Percentiles rank a stretch among this genome's conserved stretches.
Conservation (phyloP, 2,797 vertebrate species). For the Neosilurus mollespiculum region DNA sequence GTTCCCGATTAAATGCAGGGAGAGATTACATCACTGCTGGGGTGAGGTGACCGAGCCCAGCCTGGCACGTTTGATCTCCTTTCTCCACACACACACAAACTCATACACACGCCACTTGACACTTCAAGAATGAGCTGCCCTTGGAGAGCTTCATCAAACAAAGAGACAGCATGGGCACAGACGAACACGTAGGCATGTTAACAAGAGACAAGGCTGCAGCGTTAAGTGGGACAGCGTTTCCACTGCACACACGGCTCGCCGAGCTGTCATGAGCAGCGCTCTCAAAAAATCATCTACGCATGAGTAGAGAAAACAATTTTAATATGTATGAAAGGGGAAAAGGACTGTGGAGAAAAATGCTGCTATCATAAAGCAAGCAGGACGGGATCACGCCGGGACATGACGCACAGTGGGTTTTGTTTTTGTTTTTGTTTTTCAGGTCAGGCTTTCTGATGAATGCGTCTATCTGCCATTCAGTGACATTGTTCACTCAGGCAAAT, state of each 20-base stretch:
- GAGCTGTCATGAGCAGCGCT: conserved; percentile 20
- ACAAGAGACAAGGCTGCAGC: conserved; percentile 30
- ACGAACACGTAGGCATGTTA: conserved; percentile 37
- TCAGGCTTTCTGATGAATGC: conserved; percentile 3
- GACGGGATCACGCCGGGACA: conserved; percentile 23
- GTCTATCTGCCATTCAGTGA: conserved; percentile 32
- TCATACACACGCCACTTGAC: conserved; percentile 62
- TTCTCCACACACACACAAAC: conserved; percentile 41
- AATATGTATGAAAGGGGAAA: conserved; percentile 25
- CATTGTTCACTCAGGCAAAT: conserved; percentile 5
- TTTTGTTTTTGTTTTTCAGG: conserved; percentile 21
- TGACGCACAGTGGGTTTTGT: not conserved
- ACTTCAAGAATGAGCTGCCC: conserved; percentile 65
- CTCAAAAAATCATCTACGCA: conserved; percentile 28
- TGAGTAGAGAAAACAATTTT: conserved; percentile 38
- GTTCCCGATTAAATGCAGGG: conserved; percentile 72
- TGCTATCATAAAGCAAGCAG: conserved; percentile 18
- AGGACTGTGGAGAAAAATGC: conserved; percentile 32
- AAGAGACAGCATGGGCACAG: conserved; percentile 34
- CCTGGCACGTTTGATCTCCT: conserved; percentile 60
- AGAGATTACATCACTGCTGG: conserved; percentile 59
- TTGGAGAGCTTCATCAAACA: conserved; percentile 54
- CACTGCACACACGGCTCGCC: conserved; percentile 16
- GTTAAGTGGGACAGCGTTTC: conserved; percentile 40
- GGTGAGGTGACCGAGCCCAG: conserved; percentile 45